Evolutionary conservation across 2,888 invertebrate species (phyloP).

Genomic region (Mystacides longicornis): DNA sequence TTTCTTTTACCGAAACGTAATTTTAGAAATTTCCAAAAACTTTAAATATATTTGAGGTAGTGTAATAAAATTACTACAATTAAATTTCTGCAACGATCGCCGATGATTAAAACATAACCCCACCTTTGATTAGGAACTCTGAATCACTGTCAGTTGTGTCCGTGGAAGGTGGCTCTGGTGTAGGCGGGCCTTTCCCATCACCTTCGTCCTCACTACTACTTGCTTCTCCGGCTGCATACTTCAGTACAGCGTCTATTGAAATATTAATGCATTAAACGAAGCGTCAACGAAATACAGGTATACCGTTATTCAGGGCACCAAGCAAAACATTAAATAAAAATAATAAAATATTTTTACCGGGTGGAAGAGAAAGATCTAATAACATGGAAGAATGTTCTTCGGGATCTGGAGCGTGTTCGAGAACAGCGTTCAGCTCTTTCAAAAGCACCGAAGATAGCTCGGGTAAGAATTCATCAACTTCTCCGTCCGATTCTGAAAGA

Average conservation of each 20-base stretch:
- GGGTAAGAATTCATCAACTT: slow-evolving; percentile 38
- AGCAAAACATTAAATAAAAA: not conserved
- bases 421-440: slow-evolving; percentile 35
- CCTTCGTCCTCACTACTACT: slow-evolving; percentile 23
- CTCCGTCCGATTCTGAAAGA: slow-evolving; percentile 35
- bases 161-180: slow-evolving; percentile 17
- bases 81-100: not conserved
- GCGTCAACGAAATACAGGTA: not conserved
- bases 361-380: slow-evolving; percentile 30
- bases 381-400: slow-evolving; percentile 28
- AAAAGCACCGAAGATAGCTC: slow-evolving; percentile 35
- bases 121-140: slow-evolving; percentile 22
- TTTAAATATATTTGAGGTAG: too few relatives aligned
- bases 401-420: slow-evolving; percentile 35
- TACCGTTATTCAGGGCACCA: not conserved
- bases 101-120: not conserved
- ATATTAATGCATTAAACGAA: too few relatives aligned
- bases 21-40: too few relatives aligned
- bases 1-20: too few relatives aligned
- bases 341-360: slow-evolving; percentile 1
- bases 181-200: not conserved
- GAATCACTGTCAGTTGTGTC: slow-evolving; percentile 18
- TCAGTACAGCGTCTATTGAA: slow-evolving; percentile 15
- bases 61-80: too few relatives aligned
- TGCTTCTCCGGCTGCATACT: slow-evolving; percentile 21